Evolutionary conservation across 1,140 invertebrate species (phyloP).

Genomic region (Bacillus rossius): DNA sequence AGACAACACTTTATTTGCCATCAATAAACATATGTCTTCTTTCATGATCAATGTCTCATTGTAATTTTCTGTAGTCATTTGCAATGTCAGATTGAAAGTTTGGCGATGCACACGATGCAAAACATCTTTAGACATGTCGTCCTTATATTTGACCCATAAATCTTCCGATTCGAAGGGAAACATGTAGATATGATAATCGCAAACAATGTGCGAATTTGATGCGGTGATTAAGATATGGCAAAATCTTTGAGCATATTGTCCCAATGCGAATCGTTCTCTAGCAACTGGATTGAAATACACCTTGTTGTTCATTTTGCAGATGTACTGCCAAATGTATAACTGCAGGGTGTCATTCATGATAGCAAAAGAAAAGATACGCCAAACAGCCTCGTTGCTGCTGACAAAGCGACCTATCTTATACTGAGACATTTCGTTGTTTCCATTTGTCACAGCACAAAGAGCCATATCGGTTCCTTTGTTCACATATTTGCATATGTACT

Average conservation of each 20-base stretch:
- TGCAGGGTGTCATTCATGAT: not conserved
- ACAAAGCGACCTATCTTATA: slow-evolving; percentile 40
- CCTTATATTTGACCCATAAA: slow-evolving; percentile 27
- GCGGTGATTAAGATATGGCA: slow-evolving; percentile 26
- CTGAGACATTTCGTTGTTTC: slow-evolving; percentile 13
- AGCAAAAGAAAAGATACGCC: too few relatives aligned
- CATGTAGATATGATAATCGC: slow-evolving; percentile 35
- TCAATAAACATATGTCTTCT: slow-evolving; percentile 34
- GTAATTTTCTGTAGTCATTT: slow-evolving; percentile 32
- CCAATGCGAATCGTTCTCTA: slow-evolving; percentile 35
- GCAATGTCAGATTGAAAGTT: slow-evolving; percentile 3
- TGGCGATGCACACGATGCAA: slow-evolving; percentile 25
- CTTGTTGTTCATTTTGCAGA: slow-evolving; percentile 23
- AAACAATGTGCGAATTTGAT: slow-evolving; percentile 34
- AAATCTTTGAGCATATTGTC: slow-evolving; percentile 34
- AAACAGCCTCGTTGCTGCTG: not conserved
- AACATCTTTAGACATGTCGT: slow-evolving; percentile 34
- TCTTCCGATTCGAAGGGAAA: slow-evolving; percentile 24
- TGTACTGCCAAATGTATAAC: slow-evolving; percentile 21
- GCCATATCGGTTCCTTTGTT: slow-evolving; percentile 42
- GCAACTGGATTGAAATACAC: slow-evolving; percentile 11
- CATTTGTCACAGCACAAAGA: slow-evolving; percentile 26
- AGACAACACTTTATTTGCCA: slow-evolving; percentile 30
- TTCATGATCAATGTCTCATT: slow-evolving; percentile 38
- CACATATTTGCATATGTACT: slow-evolving; percentile 42